phyloP scores from a whole-genome alignment of 1,140 invertebrate species.

The Argopecten irradians region DNA sequence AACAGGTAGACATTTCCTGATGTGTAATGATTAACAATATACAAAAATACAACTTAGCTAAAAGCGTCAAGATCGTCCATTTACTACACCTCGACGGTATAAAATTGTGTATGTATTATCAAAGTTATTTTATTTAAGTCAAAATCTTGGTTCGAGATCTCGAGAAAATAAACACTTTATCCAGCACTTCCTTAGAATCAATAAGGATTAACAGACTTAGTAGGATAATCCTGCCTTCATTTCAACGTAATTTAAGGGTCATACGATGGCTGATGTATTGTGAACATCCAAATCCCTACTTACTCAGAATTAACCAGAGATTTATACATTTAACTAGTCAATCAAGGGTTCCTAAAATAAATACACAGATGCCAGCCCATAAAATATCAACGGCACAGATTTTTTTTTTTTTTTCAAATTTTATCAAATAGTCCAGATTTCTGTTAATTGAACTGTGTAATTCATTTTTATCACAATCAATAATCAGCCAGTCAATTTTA shows the following conservation, averaged over 20 bases:
- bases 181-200: background rate
- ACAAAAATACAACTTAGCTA: background rate
- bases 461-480: background rate
- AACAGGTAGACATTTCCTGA: background rate
- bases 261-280: background rate
- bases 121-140: background rate
- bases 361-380: background rate
- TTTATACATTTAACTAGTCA: background rate
- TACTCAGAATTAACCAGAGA: background rate
- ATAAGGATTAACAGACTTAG: background rate
- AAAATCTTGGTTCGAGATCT: background rate
- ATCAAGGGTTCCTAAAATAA: background rate
- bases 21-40: background rate
- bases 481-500: background rate
- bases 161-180: constrained; percentile 14
- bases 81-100: background rate
- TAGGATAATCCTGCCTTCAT: background rate
- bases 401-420: background rate
- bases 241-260: background rate
- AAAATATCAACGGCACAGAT: background rate
- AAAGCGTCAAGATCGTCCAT: background rate
- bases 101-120: background rate
- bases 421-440: constrained; percentile 1
- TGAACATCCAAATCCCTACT: background rate
- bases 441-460: background rate